Evolutionary conservation across 1,140 invertebrate genomes (phyloP).

Genomic region (Heliconius melpomene): DNA sequence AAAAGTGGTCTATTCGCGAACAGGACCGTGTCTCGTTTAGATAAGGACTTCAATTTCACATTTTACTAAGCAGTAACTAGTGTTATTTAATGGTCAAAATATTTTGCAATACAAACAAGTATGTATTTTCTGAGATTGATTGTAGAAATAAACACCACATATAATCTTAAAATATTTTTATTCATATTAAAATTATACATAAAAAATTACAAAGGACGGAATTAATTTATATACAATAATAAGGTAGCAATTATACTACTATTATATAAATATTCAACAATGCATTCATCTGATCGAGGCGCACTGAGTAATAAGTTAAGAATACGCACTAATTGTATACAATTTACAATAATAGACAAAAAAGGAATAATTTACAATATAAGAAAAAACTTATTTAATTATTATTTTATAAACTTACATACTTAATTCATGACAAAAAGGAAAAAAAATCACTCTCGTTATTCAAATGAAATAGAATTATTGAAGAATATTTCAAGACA

Average conservation of each 20-base stretch:
- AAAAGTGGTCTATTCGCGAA: too few species aligned
- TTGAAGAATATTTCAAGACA: neutral
- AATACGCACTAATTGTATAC: neutral
- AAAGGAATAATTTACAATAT: too few species aligned
- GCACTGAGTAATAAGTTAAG: conserved; percentile 12
- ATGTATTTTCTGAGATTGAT: neutral
- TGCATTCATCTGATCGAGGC: neutral
- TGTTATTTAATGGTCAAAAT: too few species aligned
- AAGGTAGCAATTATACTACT: neutral
- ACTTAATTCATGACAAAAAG: too few species aligned
- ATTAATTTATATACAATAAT: conserved; percentile 35
- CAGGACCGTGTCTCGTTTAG: too few species aligned
- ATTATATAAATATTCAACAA: conserved; percentile 11
- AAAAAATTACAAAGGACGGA: conserved; percentile 36
- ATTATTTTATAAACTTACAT: too few species aligned
- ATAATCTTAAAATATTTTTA: conserved; percentile 39
- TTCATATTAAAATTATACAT: conserved; percentile 31
- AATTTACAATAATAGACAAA: neutral
- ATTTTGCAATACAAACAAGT: too few species aligned
- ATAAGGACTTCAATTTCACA: too few species aligned
- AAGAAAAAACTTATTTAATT: too few species aligned
- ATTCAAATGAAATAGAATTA: too few species aligned
- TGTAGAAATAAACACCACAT: neutral
- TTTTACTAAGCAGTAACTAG: too few species aligned
- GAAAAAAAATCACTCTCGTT: too few species aligned